Base-by-base conservation (phyloP, 2,888 invertebrate species). In the Acrocera orbiculus region DNA sequence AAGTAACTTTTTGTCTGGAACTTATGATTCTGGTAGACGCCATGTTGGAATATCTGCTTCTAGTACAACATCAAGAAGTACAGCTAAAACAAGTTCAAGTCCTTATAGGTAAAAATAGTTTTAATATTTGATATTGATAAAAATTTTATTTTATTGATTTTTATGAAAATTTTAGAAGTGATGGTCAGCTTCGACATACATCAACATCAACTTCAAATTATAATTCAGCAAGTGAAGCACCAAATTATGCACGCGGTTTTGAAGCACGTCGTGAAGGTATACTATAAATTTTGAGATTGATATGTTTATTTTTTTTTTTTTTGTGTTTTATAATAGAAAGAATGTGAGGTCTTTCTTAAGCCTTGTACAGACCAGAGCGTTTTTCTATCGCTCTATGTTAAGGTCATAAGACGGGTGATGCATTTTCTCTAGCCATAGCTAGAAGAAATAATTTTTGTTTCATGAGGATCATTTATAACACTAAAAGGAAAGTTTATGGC, bases 21-120 rank as follows among this genome's bases (percentile, higher is more conserved):
- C 46, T 32, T 59, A 69, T 44, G 70, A 73, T 40, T 69, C 73
- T 16, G 65, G 68, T 24, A 59, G 77, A 43, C 62, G 83, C 30
- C 81, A 85, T 54, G 77, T 90, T 40, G 93, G 92, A 20, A 90
- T 93, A 46, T 90, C 92, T 9, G 87, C 90, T 1, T 89, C 90
- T 0, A 89, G 89, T 39, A 93, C 92, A 1, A 93, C 93, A 0
- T 90, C 89, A 2, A 67, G 89, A 42, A 90, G 90, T 19, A 92
- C 92, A 1, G 89, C 85, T 30, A 93, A 92, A 58, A 92, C 92
- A 10, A 82, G 86, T 47, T 87, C 89, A 17, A 87, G 89, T 56
- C 87, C 89, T 8, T 92, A 90, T 52, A 76, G 81, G 75, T 74
- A 9, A 3, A 15, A n/a, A 28, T n/a, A 24, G 11, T 27, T 27